Evolutionary conservation across 2,113 vertebrate species (phyloP).

Genomic region (Rhynchomys soricoides): DNA sequence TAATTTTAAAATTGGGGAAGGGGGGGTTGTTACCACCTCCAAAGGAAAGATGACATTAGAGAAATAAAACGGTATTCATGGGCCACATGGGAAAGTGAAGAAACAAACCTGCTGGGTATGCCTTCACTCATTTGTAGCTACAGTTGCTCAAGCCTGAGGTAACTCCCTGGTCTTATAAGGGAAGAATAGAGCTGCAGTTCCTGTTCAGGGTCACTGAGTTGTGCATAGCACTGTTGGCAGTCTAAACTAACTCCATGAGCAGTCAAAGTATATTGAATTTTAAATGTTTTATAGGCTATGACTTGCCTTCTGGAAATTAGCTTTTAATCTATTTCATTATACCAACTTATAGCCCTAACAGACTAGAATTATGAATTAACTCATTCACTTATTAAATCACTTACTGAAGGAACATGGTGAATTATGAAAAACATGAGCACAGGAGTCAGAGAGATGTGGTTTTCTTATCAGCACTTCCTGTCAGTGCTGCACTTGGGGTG

Average conservation of each 20-base stretch:
- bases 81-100: not conserved
- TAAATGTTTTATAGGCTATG: slow-evolving; percentile 7
- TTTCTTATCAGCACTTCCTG: not conserved
- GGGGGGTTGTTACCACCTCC: not conserved
- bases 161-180: not conserved
- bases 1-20: not conserved
- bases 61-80: not conserved
- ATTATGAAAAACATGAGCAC: not conserved
- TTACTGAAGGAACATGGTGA: slow-evolving; percentile 6
- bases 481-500: not conserved
- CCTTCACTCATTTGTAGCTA: not conserved
- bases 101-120: not conserved
- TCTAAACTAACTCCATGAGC: not conserved
- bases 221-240: not conserved
- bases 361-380: slow-evolving; percentile 39
- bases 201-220: not conserved
- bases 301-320: slow-evolving; percentile 40
- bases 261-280: slow-evolving; percentile 10
- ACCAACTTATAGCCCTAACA: not conserved
- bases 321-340: slow-evolving; percentile 36
- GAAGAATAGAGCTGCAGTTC: not conserved
- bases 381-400: not conserved
- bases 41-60: not conserved
- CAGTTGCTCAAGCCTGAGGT: not conserved
- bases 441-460: not conserved